Evolutionary conservation across 2,888 invertebrate species (phyloP).

Genomic region (Ctenicera cuprea): DNA sequence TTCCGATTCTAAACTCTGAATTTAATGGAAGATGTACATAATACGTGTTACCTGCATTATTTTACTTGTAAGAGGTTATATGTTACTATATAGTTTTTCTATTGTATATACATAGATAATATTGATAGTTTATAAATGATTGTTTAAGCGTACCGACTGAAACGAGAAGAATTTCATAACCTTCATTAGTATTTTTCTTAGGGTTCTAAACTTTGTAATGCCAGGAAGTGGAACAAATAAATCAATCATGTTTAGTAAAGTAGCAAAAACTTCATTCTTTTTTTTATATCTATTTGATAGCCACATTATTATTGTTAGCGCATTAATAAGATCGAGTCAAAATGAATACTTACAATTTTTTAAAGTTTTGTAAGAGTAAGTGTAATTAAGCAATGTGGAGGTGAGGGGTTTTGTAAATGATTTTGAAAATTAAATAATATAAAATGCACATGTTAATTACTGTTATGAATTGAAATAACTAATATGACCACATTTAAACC

Average conservation of each 20-base stretch:
- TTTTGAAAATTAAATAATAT: slow-evolving; percentile 9
- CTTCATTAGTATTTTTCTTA: slow-evolving; percentile 26
- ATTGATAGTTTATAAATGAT: slow-evolving; percentile 9
- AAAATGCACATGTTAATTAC: not conserved
- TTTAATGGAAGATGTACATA: not conserved
- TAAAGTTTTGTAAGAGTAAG: not conserved
- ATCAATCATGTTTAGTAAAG: not conserved
- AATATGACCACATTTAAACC: too few species aligned
- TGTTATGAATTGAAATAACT: not conserved
- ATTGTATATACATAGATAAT: slow-evolving; percentile 20
- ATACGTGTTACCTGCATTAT: not conserved
- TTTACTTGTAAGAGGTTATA: slow-evolving; percentile 14
- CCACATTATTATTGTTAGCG: not conserved
- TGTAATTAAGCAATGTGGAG: slow-evolving; percentile 8
- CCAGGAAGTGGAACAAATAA: slow-evolving; percentile 19
- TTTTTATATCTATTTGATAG: not conserved
- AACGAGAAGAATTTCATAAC: slow-evolving; percentile 30
- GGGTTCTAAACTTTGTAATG: slow-evolving; percentile 40
- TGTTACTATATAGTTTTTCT: slow-evolving; percentile 17
- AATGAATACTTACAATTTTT: not conserved
- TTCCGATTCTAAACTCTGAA: not conserved
- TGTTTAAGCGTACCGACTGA: slow-evolving; percentile 36
- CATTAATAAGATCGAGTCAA: too few species aligned
- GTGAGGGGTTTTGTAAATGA: not conserved
- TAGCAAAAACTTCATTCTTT: not conserved